Base-by-base conservation (phyloP, 2,797 vertebrate species). In the Falco biarmicus region DNA sequence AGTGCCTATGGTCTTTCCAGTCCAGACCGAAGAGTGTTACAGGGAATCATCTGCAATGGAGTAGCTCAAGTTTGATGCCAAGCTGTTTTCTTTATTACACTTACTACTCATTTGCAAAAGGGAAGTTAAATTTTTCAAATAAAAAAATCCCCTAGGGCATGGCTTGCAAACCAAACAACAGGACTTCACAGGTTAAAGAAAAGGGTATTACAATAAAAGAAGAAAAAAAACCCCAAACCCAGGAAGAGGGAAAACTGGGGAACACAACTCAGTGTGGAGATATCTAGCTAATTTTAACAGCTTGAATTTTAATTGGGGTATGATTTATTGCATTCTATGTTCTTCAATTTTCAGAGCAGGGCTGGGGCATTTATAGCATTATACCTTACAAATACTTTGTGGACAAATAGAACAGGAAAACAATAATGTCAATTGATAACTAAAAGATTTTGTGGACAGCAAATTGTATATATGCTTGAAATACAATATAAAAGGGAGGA, bases 1-100 rank as follows among this genome's bases (percentile, higher is more conserved):
- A 54, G 63, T 24, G 29, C 0, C 0, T 50, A 2, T 2, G 8
- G 8, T 34, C 34, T 64, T 79, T 83, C 21, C 0, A 1, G 21
- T 47, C 45, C 47, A 51, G 37, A 21, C 22, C 10, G 25, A 47
- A 32, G 41, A 75, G 31, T 25, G 50, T 29, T n/a, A 6, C 13
- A 57, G 25, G 47, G 26, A 68, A 85, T 53, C 9, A 28, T 41
- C 65, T 71, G 12, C 51, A 16, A 47, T 47, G 11, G 31, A 16
- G 37, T 22, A 56, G 37, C 9, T 24, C 12, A 61, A 34, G 17
- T 56, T 56, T 50, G 34, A 16, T 60, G 47, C 34, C 34, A 50
- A 70, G 18, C 9, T 56, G 41, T 41, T 75, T 75, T 50, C 16
- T 26, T 63, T 39, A n/a, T 39, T 59, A 60, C 18, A 25, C 21